These are phyloP conservation scores for Mirza zaza DNA, from an alignment of 2,113 vertebrate genomes.

Conservation along the genomic window DNA sequence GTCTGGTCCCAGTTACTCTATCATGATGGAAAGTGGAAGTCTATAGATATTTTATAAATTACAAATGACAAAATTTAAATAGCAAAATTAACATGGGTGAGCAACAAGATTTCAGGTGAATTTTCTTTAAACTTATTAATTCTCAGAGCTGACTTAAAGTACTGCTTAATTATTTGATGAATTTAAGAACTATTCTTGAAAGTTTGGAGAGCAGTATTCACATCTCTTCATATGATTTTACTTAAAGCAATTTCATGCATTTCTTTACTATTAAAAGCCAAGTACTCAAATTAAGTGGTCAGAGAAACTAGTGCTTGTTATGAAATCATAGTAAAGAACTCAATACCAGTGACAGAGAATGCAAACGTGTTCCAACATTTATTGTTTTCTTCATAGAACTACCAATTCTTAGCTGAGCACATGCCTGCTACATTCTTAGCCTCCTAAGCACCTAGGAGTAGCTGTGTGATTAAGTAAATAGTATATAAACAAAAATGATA, in stretches of 20 bases:
- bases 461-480: not conserved
- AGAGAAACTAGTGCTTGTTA: not conserved
- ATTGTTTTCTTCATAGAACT: not conserved
- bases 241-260: not conserved
- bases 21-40: not conserved
- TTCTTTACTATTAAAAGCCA: not conserved
- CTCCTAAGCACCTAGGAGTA: not conserved
- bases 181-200: not conserved
- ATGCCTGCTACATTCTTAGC: not conserved
- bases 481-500: not conserved
- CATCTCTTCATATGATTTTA: not conserved
- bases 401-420: not conserved
- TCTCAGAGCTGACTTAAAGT: not conserved
- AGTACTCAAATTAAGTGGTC: not conserved
- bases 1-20: not conserved
- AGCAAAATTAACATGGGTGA: not conserved
- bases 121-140: not conserved
- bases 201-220: not conserved
- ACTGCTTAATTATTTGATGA: not conserved
- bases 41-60: not conserved
- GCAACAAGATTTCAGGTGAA: not conserved
- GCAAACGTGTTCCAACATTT: not conserved
- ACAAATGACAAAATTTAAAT: not conserved
- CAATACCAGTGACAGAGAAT: not conserved
- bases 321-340: not conserved